Evolutionary conservation across 1,140 invertebrate species (phyloP).

Genomic region (Lithobius niger): DNA sequence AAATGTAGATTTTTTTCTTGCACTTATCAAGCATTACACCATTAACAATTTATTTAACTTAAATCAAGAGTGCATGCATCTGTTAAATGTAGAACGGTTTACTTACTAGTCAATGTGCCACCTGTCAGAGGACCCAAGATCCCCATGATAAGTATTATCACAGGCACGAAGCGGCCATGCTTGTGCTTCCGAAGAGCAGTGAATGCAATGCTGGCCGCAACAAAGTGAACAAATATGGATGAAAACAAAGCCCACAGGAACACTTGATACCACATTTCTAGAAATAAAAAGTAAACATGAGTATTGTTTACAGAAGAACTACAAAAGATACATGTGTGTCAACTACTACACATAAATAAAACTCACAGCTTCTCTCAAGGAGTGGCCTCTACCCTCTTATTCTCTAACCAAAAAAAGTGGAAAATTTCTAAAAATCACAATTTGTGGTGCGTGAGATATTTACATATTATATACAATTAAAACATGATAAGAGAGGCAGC

Average conservation of each 20-base stretch:
- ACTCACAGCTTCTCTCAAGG: background rate
- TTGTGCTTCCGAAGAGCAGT: conserved; percentile 79
- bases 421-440: too few relatives aligned
- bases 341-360: background rate
- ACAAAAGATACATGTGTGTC: conserved; percentile 8
- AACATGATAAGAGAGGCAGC: too few relatives aligned
- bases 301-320: too few relatives aligned
- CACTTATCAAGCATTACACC: too few relatives aligned
- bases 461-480: too few relatives aligned
- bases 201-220: conserved; percentile 80
- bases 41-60: too few relatives aligned
- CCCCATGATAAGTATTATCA: conserved; percentile 75
- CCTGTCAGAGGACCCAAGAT: conserved; percentile 69
- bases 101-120: conserved; percentile 64
- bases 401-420: too few relatives aligned
- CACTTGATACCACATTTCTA: conserved; percentile 92
- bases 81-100: too few relatives aligned
- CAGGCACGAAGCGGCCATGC: conserved; percentile 75
- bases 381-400: too few relatives aligned
- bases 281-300: conserved; percentile 23
- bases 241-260: conserved; percentile 89
- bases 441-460: too few relatives aligned
- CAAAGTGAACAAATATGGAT: conserved; percentile 77
- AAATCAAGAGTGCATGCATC: too few relatives aligned
- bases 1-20: too few relatives aligned